These are phyloP conservation scores for Drosophila repleta DNA, from an alignment of 1,140 invertebrate species.

Conservation along the genomic window DNA sequence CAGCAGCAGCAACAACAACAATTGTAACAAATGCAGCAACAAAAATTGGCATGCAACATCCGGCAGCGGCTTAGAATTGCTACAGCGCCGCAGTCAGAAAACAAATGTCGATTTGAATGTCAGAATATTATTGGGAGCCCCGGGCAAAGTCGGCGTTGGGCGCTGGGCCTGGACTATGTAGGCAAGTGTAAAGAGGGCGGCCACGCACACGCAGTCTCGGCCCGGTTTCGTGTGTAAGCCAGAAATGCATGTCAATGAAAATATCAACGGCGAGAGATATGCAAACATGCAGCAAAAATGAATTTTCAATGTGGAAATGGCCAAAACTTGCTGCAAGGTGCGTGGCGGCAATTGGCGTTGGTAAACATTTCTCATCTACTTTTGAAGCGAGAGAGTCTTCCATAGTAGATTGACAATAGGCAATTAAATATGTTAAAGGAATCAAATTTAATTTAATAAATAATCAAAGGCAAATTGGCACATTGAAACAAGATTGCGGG, in stretches of 20 bases:
- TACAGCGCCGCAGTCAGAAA: constrained; percentile 60
- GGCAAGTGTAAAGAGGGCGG: background rate
- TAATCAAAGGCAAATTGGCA: too few relatives aligned
- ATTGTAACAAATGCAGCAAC: constrained; percentile 47
- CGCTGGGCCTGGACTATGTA: background rate
- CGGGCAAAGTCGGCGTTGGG: constrained; percentile 7
- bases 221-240: constrained; percentile 51
- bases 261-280: constrained; percentile 66
- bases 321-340: background rate
- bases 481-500: too few relatives aligned
- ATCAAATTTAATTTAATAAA: too few relatives aligned
- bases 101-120: constrained; percentile 81
- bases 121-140: constrained; percentile 68
- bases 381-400: too few relatives aligned
- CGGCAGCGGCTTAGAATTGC: constrained; percentile 78
- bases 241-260: constrained; percentile 78
- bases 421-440: too few relatives aligned
- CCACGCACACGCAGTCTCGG: constrained; percentile 26
- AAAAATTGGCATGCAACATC: constrained; percentile 81
- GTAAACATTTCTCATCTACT: background rate
- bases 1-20: constrained; percentile 29
- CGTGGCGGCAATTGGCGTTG: background rate
- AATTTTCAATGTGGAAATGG: constrained; percentile 54
- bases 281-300: constrained; percentile 75
- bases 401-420: too few relatives aligned